Evolutionary conservation across 92 coral and sea anemone species (phyloP), one percentile per base, ranked within the genome.

Genomic region (Zoanthus gigantus): DNA sequence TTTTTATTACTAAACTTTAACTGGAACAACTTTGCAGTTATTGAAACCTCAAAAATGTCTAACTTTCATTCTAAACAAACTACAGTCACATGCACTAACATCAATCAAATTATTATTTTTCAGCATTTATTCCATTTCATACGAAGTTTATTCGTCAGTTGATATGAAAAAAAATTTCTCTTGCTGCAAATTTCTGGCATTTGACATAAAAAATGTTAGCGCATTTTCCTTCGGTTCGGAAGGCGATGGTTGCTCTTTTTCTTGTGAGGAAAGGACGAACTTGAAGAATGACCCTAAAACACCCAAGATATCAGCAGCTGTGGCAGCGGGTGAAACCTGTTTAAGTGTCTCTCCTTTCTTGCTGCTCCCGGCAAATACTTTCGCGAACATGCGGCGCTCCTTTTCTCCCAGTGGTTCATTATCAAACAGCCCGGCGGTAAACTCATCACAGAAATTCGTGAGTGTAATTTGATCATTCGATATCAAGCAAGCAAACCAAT

Each of bases 91-190:
- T 72, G 77, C 77, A 72, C 77, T 72, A 72, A 32, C 77, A 12
- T 6, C 77, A 72, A 72, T 72, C 77, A 72, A 72, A 72, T 72
- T 72, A 72, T 50, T 72, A 6, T 72, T 72, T 72, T 72, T 37
- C 77, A 72, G 77, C 77, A 72, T 72, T 72, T 72, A 72, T 72
- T 72, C 77, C 77, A 72, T 72, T 72, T 72, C 77, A 72, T 72
- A 72, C 1, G 77, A 72, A 72, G 77, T 72, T 72, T 72, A 72
- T 6, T 72, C 6, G 54, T 12, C 77, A 34, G 17, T 12, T 72
- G 77, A 72, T 72, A 72, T 72, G 15, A 72, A 72, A 72, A 72
- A 72, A 31, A 72, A 52, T 31, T 34, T 34, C 16, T 72, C 77
- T 72, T 72, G 77, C 77, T 72, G 77, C 77, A 72, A 76, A 76